phyloP scores from a whole-genome alignment of 2,797 vertebrate species.

The Notolepis coatsorum region DNA sequence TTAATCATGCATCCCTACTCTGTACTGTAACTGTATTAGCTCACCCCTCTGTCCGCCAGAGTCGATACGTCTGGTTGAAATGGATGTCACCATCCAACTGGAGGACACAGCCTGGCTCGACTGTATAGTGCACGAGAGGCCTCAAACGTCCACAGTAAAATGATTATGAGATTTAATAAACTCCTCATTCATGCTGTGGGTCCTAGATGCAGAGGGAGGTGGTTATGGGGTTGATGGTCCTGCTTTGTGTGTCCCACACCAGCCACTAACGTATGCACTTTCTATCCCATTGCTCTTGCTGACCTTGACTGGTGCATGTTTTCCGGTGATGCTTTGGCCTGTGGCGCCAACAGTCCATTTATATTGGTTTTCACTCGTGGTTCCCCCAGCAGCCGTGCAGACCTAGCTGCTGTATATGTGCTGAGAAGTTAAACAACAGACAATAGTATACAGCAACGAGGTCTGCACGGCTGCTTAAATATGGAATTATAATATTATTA shows the following conservation, averaged over 20 bases:
- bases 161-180: constrained; percentile 25
- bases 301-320: constrained; percentile 35
- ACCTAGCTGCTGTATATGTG: constrained; percentile 4
- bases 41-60: constrained; percentile 22
- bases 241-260: background rate
- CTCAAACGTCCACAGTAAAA: constrained; percentile 19
- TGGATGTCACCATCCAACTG: constrained; percentile 24
- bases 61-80: constrained; percentile 25
- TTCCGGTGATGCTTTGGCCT: constrained; percentile 11
- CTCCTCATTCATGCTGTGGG: constrained; percentile 20
- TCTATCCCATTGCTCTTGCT: constrained; percentile 2
- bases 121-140: constrained; percentile 1
- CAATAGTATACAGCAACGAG: no score
- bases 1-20: no score
- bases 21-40: constrained; percentile 41
- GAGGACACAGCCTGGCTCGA: constrained; percentile 21
- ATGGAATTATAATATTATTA: no score
- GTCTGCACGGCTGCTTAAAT: no score
- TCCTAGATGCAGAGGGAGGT: constrained; percentile 4
- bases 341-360: constrained; percentile 19
- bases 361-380: constrained; percentile 7
- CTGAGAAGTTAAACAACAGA: no score
- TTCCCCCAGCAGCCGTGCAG: background rate
- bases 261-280: constrained; percentile 6
- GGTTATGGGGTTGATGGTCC: constrained; percentile 4